Percentiles rank a stretch among this genome's conserved stretches.
Evolutionary conservation across 2,113 vertebrate species (phyloP).

Genomic region (Leucopsar rothschildi): DNA sequence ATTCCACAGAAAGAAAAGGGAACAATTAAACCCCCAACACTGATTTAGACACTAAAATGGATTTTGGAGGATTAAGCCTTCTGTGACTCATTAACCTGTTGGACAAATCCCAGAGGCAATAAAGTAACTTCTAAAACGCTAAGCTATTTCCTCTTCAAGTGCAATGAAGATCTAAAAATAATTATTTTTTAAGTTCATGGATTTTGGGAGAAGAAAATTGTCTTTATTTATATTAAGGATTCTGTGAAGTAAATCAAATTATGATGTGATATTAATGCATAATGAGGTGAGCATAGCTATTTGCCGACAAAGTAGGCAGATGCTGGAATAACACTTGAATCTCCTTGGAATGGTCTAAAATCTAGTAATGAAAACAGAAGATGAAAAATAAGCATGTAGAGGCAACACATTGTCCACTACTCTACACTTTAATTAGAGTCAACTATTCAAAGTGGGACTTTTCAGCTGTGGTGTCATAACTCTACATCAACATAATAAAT

Average conservation of each 20-base stretch:
- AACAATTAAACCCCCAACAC: no score
- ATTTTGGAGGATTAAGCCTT: background rate
- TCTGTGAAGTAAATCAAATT: background rate
- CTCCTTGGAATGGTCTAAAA: background rate
- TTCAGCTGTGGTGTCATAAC: background rate
- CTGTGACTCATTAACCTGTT: background rate
- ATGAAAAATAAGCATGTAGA: background rate
- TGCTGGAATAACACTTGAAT: background rate
- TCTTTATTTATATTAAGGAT: background rate
- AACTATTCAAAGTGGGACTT: background rate
- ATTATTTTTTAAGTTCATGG: background rate
- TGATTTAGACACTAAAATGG: background rate
- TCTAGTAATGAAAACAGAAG: background rate
- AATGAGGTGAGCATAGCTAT: background rate
- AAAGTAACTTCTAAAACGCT: background rate
- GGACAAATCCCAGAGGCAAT: background rate
- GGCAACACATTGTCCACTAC: background rate
- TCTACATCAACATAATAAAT: background rate
- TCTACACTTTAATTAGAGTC: conserved; percentile 2
- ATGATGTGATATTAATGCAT: background rate
- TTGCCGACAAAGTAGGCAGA: background rate
- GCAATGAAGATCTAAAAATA: background rate
- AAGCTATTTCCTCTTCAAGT: background rate
- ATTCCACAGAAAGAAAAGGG: no score
- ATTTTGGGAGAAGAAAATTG: background rate